Percentiles rank a stretch among this genome's conserved stretches.
Evolutionary conservation across 2,888 invertebrate species (phyloP).

Genomic region (Andrena chrysosceles): DNA sequence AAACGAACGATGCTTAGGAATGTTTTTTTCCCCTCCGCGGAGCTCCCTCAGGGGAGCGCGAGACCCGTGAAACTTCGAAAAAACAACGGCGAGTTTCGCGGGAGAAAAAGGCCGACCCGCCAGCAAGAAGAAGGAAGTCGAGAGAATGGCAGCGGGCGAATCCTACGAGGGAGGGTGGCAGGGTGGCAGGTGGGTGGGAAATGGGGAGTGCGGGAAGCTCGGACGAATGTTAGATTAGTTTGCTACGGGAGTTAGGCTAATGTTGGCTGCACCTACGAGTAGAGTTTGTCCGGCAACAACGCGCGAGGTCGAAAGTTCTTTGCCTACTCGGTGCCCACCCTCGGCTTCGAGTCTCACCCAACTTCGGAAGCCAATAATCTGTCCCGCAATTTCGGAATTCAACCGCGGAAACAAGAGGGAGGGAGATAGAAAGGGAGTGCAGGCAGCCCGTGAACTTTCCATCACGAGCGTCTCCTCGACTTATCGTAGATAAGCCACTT

Average conservation of each 20-base stretch:
- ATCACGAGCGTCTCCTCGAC: slow-evolving; percentile 68
- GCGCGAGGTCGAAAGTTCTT: slow-evolving; percentile 79
- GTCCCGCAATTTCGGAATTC: slow-evolving; percentile 78
- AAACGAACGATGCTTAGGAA: slow-evolving; percentile 65
- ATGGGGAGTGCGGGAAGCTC: slow-evolving; percentile 61
- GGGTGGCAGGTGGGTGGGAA: slow-evolving; percentile 1
- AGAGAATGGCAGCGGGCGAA: slow-evolving; percentile 31
- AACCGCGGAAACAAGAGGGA: slow-evolving; percentile 66
- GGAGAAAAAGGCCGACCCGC: slow-evolving; percentile 56
- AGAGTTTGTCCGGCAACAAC: slow-evolving; percentile 80
- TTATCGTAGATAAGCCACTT: slow-evolving; percentile 73
- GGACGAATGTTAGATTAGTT: slow-evolving; percentile 83
- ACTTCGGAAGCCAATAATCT: slow-evolving; percentile 81
- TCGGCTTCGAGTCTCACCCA: slow-evolving; percentile 71
- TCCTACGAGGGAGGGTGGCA: slow-evolving; percentile 21
- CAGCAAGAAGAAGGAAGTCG: slow-evolving; percentile 55
- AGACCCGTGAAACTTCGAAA: slow-evolving; percentile 63
- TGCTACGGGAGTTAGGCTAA: slow-evolving; percentile 80
- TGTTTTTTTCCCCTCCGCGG: slow-evolving; percentile 50
- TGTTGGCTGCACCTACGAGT: slow-evolving; percentile 80
- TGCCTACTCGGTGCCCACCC: slow-evolving; percentile 72
- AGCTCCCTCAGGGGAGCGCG: slow-evolving; percentile 39
- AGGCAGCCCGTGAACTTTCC: slow-evolving; percentile 69
- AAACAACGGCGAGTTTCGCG: slow-evolving; percentile 54
- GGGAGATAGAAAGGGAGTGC: slow-evolving; percentile 54